Percentiles rank a stretch among this genome's conserved stretches.
phyloP scores from a whole-genome alignment of 2,888 invertebrate species.

The Anoncus sp. region DNA sequence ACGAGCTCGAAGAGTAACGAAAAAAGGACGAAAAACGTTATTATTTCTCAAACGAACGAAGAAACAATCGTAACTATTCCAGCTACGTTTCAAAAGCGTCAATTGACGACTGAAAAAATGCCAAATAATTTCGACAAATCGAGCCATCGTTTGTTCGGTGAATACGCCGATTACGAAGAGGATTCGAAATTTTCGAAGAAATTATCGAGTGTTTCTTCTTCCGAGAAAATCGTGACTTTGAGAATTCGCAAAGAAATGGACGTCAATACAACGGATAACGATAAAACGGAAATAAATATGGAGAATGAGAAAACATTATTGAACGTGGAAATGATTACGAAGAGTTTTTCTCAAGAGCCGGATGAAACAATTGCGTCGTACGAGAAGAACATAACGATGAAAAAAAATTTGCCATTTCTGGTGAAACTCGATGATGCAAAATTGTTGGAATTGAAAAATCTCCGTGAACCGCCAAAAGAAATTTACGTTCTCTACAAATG shows the following conservation, averaged over 20 bases:
- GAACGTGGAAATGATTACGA: slow-evolving; percentile 6
- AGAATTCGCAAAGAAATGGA: slow-evolving; percentile 32
- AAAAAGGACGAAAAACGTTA: neutral
- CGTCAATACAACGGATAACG: neutral
- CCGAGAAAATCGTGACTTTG: neutral
- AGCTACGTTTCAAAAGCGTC: neutral
- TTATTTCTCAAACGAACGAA: neutral
- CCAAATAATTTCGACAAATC: neutral
- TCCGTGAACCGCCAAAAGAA: slow-evolving; percentile 50
- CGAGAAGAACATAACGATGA: slow-evolving; percentile 2
- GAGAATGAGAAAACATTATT: slow-evolving; percentile 18
- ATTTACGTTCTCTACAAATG: slow-evolving; percentile 63
- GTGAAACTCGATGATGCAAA: slow-evolving; percentile 40
- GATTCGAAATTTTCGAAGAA: neutral
- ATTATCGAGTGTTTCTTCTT: neutral
- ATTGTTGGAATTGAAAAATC: slow-evolving; percentile 53
- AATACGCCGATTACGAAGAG: slow-evolving; percentile 54
- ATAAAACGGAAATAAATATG: slow-evolving; percentile 12
- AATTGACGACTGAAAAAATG: slow-evolving; percentile 1
- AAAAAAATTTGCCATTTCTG: slow-evolving; percentile 32
- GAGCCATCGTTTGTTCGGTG: slow-evolving; percentile 36
- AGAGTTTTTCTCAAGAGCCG: neutral
- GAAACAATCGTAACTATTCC: neutral
- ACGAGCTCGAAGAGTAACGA: neutral
- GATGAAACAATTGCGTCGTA: slow-evolving; percentile 7